Evolutionary conservation across 2,888 invertebrate species (phyloP).

Genomic region (Prosopocoilus inquinatus): DNA sequence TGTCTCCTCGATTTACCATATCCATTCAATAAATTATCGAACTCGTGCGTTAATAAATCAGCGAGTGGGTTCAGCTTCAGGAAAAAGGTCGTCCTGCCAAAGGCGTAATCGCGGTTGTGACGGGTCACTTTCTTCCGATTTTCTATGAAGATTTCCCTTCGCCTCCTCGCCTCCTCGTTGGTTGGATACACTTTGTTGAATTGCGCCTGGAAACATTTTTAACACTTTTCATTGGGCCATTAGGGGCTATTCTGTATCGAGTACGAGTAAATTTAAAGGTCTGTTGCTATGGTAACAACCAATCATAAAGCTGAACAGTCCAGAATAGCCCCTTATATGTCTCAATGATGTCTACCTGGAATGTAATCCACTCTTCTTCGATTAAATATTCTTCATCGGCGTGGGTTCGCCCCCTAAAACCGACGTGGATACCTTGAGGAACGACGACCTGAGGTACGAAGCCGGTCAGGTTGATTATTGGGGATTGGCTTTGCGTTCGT

Average conservation of each 20-base stretch:
- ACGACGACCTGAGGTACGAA: too few species aligned
- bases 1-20: conserved; percentile 24
- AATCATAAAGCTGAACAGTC: too few species aligned
- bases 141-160: conserved; percentile 46
- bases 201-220: conserved; percentile 5
- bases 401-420: too few species aligned
- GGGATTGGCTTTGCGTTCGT: too few species aligned
- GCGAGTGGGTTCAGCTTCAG: conserved; percentile 44
- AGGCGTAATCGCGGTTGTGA: conserved; percentile 43
- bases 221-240: too few species aligned
- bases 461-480: too few species aligned
- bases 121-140: conserved; percentile 43
- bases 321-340: too few species aligned
- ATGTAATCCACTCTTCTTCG: neutral
- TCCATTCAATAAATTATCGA: conserved; percentile 43
- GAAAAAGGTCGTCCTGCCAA: conserved; percentile 38
- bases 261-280: too few species aligned
- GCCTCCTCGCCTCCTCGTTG: conserved; percentile 38
- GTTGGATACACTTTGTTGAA: conserved; percentile 44
- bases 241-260: too few species aligned
- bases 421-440: too few species aligned
- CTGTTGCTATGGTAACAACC: too few species aligned
- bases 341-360: neutral
- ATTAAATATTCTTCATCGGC: neutral
- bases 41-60: conserved; percentile 46